Evolutionary conservation across 1,140 invertebrate species (phyloP).

Genomic region (Semibalanus balanoides): DNA sequence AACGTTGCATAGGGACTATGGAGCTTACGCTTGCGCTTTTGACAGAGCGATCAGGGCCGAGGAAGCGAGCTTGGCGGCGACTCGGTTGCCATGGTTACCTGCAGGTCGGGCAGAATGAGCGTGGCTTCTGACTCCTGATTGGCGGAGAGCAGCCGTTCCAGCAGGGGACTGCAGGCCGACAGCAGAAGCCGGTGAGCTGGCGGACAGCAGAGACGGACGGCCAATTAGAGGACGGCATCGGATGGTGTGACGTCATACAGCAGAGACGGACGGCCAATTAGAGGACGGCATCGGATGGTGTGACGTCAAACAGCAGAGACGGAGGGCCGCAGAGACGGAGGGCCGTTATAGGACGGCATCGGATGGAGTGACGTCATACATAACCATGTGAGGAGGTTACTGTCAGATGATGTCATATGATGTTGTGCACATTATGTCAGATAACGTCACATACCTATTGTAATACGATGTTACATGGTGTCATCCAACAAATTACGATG

Average conservation of each 20-base stretch:
- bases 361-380: neutral
- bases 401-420: too few relatives aligned
- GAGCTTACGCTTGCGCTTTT: too few relatives aligned
- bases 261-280: neutral
- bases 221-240: neutral
- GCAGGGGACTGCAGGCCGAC: neutral
- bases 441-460: neutral
- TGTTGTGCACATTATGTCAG: neutral
- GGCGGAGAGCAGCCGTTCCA: neutral
- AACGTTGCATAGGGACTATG: too few relatives aligned
- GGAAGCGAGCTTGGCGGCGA: too few relatives aligned
- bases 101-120: neutral
- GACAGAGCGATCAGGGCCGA: too few relatives aligned
- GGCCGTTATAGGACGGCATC: too few relatives aligned
- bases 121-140: neutral
- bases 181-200: neutral
- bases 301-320: neutral
- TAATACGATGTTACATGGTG: too few relatives aligned
- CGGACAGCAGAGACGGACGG: neutral
- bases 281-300: neutral
- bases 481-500: too few relatives aligned
- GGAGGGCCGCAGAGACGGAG: too few relatives aligned
- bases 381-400: too few relatives aligned
- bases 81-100: neutral
- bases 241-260: neutral